Evolutionary conservation across 1,140 invertebrate genomes (phyloP), one percentile per base, ranked within the genome.

Genomic region (Apis dorsata): DNA sequence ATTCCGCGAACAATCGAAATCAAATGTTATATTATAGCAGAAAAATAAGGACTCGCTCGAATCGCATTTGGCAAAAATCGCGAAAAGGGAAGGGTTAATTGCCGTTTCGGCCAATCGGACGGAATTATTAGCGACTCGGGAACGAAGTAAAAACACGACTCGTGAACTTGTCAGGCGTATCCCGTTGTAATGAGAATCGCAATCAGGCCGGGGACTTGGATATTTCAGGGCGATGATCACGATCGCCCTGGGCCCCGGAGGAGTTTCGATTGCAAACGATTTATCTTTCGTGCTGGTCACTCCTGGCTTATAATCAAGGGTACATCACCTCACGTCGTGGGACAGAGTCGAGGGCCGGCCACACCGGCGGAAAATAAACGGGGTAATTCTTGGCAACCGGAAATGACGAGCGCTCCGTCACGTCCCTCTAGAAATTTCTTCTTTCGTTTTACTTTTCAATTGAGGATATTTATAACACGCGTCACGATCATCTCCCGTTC

Each of bases 231-330:
- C 28, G 70, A 88, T 87, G 77, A 88, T 85, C 86, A 75, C 79
- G 71, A 76, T 79, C 66, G 86, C 86, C 82, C 34, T 60, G 71
- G 71, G 72, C 76, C 71, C 55, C 0, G 24, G 34, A 7, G 34
- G 34, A 70, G 76, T 88, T 88, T 80, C 86, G 84, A 88, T 88
- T 85, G 81, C 79, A 68, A 68, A 78, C 83, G 51, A 85, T 88
- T 88, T 88, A 88, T 88, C 86, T 77, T 82, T 55, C 51, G 21
- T 11, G 69, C 55, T 84, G 51, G 21, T 59, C 70, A 13, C 59
- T 11, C 34, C 55, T 34, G 59, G 66, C 77, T 79, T 75, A 69
- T 88, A 83, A 88, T 88, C 87, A 85, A 83, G 86, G 83, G 85
- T 83, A 79, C 75, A 88, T 88, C 83, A 82, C 59, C 73, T 68